Base-by-base conservation (phyloP, 2,797 vertebrate species). In the Bradypodion pumilum region DNA sequence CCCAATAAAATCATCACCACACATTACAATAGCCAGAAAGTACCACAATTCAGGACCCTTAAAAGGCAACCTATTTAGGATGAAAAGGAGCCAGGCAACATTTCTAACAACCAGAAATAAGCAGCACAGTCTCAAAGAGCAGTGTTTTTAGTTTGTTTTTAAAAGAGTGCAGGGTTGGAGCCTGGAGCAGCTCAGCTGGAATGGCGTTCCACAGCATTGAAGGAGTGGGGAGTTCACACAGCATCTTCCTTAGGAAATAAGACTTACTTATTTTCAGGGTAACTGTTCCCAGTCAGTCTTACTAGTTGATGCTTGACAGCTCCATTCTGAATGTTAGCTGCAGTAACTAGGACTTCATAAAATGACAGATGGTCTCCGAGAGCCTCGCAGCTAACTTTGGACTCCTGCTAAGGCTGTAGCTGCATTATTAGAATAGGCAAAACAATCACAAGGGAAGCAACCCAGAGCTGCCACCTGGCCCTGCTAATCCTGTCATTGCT, bases 331-430 rank as follows among this genome's bases (percentile, higher is more conserved):
- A 46, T 69, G 69, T 60, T 63, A 29, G 46, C 49, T 40, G 40
- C 44, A 78, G 52, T 46, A 78, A 78, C 75, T 62, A 78, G 66
- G 82, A 49, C 66, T 70, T 40, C 40, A 72, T 72, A 37, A 9
- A 84, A 40, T 78, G 75, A 78, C 82, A 84, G 82, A 84, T 84
- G 82, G 82, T 49, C 52, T 72, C 66, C 42, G 70, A 49, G 72
- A 40, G 69, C 59, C 62, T 56, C 62, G 40, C 80, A 35, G 52
- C 74, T 78, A 52, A 78, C 82, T 83, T 78, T 76, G 40, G 65
- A 70, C 40, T 84, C 42, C 56, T 63, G 52, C 70, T 49, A 49
- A 78, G 72, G 75, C 75, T 70, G 56, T 78, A 44, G 56, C 66
- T 70, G 25, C 68, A 70, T 70, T 78, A 72, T 60, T 62, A 84